phyloP scores from a whole-genome alignment of 2,888 invertebrate species.

The Sycophila texana region DNA sequence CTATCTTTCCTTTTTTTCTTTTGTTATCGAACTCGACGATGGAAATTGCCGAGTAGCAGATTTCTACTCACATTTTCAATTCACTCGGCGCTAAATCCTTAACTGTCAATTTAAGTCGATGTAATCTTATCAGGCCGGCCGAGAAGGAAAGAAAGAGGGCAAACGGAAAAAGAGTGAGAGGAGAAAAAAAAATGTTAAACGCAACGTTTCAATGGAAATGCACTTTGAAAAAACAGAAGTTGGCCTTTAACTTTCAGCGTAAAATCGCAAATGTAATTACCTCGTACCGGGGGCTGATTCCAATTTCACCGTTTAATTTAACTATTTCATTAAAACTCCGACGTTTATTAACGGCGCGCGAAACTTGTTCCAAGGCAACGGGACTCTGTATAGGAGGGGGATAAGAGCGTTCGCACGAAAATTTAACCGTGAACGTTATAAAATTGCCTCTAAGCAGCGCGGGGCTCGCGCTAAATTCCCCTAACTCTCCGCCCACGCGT shows the following conservation, averaged over 20 bases:
- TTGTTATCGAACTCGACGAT: neutral
- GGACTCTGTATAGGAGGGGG: neutral
- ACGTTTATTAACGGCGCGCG: constrained; percentile 13
- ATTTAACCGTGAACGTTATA: neutral
- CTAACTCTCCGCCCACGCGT: too few species aligned
- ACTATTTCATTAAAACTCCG: constrained; percentile 21
- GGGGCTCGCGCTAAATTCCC: too few species aligned
- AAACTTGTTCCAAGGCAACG: constrained; percentile 11
- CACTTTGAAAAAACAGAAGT: neutral
- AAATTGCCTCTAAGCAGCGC: too few species aligned
- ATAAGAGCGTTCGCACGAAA: neutral
- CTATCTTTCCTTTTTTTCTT: constrained; percentile 1
- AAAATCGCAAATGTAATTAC: constrained; percentile 3
- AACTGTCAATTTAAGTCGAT: too few species aligned
- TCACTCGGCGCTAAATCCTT: too few species aligned
- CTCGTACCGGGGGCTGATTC: neutral
- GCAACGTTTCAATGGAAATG: neutral
- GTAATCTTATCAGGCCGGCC: too few species aligned
- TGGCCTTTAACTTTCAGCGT: neutral
- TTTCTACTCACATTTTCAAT: too few species aligned
- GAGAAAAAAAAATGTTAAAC: neutral
- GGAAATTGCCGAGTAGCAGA: too few species aligned
- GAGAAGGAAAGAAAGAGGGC: constrained; percentile 1
- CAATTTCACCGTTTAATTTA: constrained; percentile 9
- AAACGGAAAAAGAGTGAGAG: neutral